A percentile compares a stretch with the other conserved stretches of the same genome.
Evolutionary conservation across 2,797 vertebrate species (phyloP).

Genomic region (Coreius guichenoti): DNA sequence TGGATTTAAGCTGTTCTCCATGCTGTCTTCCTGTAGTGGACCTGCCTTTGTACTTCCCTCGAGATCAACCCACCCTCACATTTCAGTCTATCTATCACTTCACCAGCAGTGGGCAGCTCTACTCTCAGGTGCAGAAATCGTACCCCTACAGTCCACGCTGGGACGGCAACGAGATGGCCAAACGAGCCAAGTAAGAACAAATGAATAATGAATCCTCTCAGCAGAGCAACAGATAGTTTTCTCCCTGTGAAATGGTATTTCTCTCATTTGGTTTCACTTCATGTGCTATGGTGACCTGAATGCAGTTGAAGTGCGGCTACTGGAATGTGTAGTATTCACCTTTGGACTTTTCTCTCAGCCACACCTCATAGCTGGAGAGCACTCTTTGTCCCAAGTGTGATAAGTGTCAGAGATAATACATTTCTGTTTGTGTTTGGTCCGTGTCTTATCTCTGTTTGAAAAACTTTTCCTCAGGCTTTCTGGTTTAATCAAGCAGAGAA

Average conservation of each 20-base stretch:
- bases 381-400: constrained; percentile 53
- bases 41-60: constrained; percentile 94
- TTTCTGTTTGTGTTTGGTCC: constrained; percentile 33
- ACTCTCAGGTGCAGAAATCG: constrained; percentile 96
- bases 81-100: constrained; percentile 99
- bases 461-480: neutral
- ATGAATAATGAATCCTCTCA: neutral
- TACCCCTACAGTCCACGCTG: constrained; percentile 98
- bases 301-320: neutral
- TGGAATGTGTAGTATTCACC: constrained; percentile 31
- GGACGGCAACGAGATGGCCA: constrained; percentile 99
- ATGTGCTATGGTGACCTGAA: neutral
- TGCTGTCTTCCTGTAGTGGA: constrained; percentile 82
- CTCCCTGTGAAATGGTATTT: neutral
- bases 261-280: neutral
- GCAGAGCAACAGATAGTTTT: neutral
- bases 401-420: constrained; percentile 59
- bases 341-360: constrained; percentile 50
- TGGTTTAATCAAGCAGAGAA: constrained; percentile 26
- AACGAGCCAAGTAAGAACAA: constrained; percentile 94
- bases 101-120: constrained; percentile 95
- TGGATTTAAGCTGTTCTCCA: constrained; percentile 1
- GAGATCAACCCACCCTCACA: constrained; percentile 95
- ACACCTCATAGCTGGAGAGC: constrained; percentile 42
- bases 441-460: constrained; percentile 40